A percentile compares a stretch with the other conserved stretches of the same genome.
These are phyloP conservation scores for Picathartes gymnocephalus DNA, from an alignment of 2,113 vertebrate species.

Conservation along the genomic window DNA sequence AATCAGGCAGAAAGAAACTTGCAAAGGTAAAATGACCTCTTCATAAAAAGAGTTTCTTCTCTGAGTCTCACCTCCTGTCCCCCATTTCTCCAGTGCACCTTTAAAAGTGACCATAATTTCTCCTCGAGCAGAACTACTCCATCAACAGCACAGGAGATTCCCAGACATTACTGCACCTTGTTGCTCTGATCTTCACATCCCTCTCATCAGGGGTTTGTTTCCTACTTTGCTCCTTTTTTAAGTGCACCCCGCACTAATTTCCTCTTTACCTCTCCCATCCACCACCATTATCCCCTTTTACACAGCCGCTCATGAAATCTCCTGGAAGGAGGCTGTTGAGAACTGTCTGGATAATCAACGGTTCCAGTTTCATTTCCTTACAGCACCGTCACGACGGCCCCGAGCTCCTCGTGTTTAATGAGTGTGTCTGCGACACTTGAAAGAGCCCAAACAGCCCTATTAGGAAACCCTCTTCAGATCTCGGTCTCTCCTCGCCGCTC, in stretches of 20 bases:
- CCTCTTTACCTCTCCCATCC: constrained; percentile 1
- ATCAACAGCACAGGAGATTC: neutral
- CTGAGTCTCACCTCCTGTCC: neutral
- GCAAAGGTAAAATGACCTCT: neutral
- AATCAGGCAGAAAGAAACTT: neutral
- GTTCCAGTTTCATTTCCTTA: constrained; percentile 45
- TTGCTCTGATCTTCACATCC: neutral
- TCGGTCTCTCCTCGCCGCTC: constrained; percentile 10
- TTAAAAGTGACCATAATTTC: constrained; percentile 1
- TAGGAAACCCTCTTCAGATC: constrained; percentile 45
- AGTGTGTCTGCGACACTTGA: constrained; percentile 36
- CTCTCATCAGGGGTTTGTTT: constrained; percentile 31
- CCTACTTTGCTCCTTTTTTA: constrained; percentile 32
- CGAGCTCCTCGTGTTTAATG: constrained; percentile 47
- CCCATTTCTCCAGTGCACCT: neutral
- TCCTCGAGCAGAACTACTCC: neutral
- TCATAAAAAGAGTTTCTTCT: neutral
- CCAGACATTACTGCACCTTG: neutral
- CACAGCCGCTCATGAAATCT: neutral
- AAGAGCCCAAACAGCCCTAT: constrained; percentile 33
- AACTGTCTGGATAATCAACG: constrained; percentile 52
- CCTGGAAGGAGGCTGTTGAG: constrained; percentile 51
- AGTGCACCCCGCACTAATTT: constrained; percentile 23
- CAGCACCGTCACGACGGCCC: neutral
- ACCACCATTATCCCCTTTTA: constrained; percentile 23